These are phyloP conservation scores for Hozukius guyotensis DNA, from an alignment of 2,797 vertebrate species.

Conservation along the genomic window DNA sequence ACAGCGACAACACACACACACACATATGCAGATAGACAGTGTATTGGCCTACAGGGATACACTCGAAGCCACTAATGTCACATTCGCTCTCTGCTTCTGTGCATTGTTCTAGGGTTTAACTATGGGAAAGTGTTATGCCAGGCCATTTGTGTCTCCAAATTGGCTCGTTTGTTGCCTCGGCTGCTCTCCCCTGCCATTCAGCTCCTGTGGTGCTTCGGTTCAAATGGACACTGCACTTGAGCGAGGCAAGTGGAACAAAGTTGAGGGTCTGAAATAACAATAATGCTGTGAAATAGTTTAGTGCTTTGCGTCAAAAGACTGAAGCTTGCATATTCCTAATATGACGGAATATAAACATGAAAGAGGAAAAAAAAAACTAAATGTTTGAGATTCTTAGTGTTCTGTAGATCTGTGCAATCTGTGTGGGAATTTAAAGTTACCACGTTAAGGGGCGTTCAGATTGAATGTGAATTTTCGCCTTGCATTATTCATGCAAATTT, in stretches of 20 bases:
- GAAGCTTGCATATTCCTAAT: neutral
- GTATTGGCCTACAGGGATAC: constrained; percentile 62
- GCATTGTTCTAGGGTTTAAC: constrained; percentile 67
- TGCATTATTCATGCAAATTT: neutral
- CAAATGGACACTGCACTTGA: constrained; percentile 44
- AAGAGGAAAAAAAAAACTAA: neutral
- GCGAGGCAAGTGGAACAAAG: constrained; percentile 34
- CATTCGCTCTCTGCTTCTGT: constrained; percentile 58
- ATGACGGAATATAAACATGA: constrained; percentile 1
- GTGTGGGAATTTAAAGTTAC: neutral
- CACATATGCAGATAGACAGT: constrained; percentile 24
- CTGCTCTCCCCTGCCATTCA: constrained; percentile 35
- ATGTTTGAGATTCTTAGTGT: neutral
- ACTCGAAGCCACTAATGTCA: constrained; percentile 66
- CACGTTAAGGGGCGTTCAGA: neutral
- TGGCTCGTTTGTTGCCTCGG: constrained; percentile 64
- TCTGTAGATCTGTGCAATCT: neutral
- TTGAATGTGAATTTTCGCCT: neutral
- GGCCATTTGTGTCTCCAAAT: constrained; percentile 70
- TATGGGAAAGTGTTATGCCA: constrained; percentile 61
- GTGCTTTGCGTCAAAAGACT: neutral
- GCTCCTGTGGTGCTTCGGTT: constrained; percentile 38
- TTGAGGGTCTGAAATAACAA: constrained; percentile 31
- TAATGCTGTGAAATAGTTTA: constrained; percentile 14
- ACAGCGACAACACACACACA: constrained; percentile 21